Conservation (phyloP, 2,797 vertebrate species). For the Pseudochromis fuscus region DNA sequence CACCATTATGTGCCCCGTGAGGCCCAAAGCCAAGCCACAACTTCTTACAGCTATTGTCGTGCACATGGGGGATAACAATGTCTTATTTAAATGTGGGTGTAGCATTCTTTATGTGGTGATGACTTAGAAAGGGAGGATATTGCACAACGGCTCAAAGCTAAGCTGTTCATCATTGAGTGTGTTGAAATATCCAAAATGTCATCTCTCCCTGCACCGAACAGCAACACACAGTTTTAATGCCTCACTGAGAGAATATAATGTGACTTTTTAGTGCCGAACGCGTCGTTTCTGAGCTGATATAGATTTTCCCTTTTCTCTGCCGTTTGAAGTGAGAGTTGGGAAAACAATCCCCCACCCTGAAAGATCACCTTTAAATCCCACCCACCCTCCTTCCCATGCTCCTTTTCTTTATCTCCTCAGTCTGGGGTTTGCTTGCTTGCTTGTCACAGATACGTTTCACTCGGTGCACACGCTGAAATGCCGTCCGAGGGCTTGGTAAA, state of each 20-base stretch:
- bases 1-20: not conserved
- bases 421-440: slow-evolving; percentile 54
- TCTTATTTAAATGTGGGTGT: slow-evolving; percentile 75
- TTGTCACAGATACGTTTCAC: slow-evolving; percentile 54
- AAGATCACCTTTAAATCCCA: slow-evolving; percentile 63
- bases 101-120: slow-evolving; percentile 75
- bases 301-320: slow-evolving; percentile 26
- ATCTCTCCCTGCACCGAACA: slow-evolving; percentile 58
- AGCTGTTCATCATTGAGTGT: slow-evolving; percentile 80
- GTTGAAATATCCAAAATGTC: slow-evolving; percentile 84
- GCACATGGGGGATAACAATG: slow-evolving; percentile 62
- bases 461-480: slow-evolving; percentile 38
- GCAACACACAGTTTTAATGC: slow-evolving; percentile 23
- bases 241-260: slow-evolving; percentile 9
- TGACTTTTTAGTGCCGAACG: slow-evolving; percentile 14
- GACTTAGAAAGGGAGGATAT: slow-evolving; percentile 84
- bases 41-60: slow-evolving; percentile 61
- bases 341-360: slow-evolving; percentile 64
- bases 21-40: slow-evolving; percentile 38
- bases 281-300: not conserved
- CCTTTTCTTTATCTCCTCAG: slow-evolving; percentile 55
- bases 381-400: too few relatives aligned
- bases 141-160: slow-evolving; percentile 81
- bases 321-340: slow-evolving; percentile 22
- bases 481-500: slow-evolving; percentile 51